Conservation (phyloP, 2,113 vertebrate genomes). For the Procavia capensis region DNA sequence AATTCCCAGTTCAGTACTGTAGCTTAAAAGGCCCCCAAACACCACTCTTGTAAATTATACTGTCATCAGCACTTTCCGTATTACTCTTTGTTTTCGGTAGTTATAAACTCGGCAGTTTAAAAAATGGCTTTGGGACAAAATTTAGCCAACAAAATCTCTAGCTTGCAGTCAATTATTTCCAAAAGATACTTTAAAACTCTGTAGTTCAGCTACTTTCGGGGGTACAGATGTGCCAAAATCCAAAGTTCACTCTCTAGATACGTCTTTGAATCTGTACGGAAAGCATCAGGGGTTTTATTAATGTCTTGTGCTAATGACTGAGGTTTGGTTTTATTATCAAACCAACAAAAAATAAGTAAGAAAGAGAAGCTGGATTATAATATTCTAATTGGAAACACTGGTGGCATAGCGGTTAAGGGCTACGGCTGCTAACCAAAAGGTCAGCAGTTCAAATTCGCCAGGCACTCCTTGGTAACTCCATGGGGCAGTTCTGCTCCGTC, state of each 20-base stretch:
- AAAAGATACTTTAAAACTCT: conserved; percentile 69
- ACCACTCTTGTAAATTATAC: conserved; percentile 59
- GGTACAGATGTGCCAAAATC: conserved; percentile 55
- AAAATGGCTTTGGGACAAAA: conserved; percentile 66
- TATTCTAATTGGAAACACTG: too few species aligned
- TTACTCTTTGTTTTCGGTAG: conserved; percentile 59
- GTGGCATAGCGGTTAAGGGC: too few species aligned
- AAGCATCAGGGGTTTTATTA: conserved; percentile 60
- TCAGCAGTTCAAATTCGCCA: too few species aligned
- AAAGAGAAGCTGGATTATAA: conserved; percentile 47
- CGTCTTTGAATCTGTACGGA: conserved; percentile 59
- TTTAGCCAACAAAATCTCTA: conserved; percentile 67
- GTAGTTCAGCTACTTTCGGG: conserved; percentile 67
- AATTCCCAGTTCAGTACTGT: neutral
- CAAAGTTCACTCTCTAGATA: conserved; percentile 59
- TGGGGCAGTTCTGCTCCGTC: too few species aligned
- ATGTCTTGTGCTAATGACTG: conserved; percentile 57
- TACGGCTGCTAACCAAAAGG: too few species aligned
- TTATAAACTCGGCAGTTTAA: conserved; percentile 56
- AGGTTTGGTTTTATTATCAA: conserved; percentile 66
- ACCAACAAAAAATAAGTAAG: neutral
- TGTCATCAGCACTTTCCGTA: conserved; percentile 25
- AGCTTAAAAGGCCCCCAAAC: conserved; percentile 8
- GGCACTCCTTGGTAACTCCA: too few species aligned
- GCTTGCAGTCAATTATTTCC: conserved; percentile 73